Base-by-base conservation (phyloP, 92 coral and sea anemone species). In the Chrysogorgia sp. region DNA sequence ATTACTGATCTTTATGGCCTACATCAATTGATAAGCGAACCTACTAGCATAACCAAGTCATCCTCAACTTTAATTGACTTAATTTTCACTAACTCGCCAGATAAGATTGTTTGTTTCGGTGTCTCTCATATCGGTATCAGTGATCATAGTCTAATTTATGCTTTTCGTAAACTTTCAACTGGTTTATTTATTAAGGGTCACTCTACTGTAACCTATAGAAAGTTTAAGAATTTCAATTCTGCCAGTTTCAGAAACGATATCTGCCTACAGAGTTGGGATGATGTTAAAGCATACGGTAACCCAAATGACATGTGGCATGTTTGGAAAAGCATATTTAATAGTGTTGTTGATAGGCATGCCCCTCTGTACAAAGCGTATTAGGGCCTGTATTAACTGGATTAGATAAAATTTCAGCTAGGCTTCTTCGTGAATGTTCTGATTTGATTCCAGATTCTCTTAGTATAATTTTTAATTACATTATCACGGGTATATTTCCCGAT, bases 121-220 rank as follows among this genome's bases (percentile, higher is more conserved):
- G 81, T 76, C n/a, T n/a, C n/a, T n/a, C n/a, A n/a, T n/a, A n/a
- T n/a, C n/a, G n/a, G n/a, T n/a, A n/a, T n/a, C n/a, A n/a, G n/a
- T n/a, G n/a, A n/a, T n/a, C n/a, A n/a, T n/a, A n/a, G n/a, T n/a
- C n/a, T 89, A 9, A 76, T 83, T 25, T 86, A 86, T 45, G 84
- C 75, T 13, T 89, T 74, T 76, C 90, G 88, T 23, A 86, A 90
- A 64, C 78, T 86, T 47, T 79, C 84, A 22, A 75, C 65, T 41
- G 74, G 76, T 50, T 40, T 70, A 35, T 35, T 28, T 24, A 45
- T 33, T 2, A 89, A 82, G 24, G 86, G 87, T 17, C 88, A 88
- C 67, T 45, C 86, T 6, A 57, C 82, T 22, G 71, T 81, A 35
- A 75, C 57, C 28, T 81, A 58, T n/a, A n/a, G n/a, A n/a, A n/a